phyloP scores from a whole-genome alignment of 30 jellyfish, hydroid and myxozoan genomes.

The Cassiopea xamachana region DNA sequence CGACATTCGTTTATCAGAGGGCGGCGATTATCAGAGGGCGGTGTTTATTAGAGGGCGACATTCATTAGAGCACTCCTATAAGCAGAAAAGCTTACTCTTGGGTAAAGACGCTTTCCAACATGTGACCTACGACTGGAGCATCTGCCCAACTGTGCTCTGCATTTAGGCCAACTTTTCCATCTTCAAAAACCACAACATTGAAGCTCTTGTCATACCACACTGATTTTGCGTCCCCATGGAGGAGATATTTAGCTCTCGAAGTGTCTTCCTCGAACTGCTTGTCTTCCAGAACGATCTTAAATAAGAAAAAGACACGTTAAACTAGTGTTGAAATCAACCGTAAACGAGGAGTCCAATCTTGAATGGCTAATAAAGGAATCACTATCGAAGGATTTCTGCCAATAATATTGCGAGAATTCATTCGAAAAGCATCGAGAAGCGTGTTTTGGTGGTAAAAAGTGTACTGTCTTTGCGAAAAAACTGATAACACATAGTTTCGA shows the following conservation, averaged over 20 bases:
- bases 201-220: slow-evolving; percentile 94
- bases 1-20: too few relatives aligned
- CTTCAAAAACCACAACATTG: slow-evolving; percentile 82
- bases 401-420: too few relatives aligned
- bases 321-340: background rate
- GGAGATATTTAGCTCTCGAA: slow-evolving; percentile 81
- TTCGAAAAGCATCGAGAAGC: too few relatives aligned
- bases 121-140: slow-evolving; percentile 96
- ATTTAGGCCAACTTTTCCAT: slow-evolving; percentile 87
- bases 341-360: background rate
- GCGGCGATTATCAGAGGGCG: too few relatives aligned
- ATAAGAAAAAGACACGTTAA: background rate
- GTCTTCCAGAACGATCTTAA: slow-evolving; percentile 84
- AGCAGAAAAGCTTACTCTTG: slow-evolving; percentile 77
- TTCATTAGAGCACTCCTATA: too few relatives aligned
- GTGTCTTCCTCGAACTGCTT: slow-evolving; percentile 64
- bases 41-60: too few relatives aligned
- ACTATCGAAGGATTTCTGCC: background rate
- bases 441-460: too few relatives aligned
- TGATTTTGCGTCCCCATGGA: slow-evolving; percentile 94
- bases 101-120: slow-evolving; percentile 77
- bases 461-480: too few relatives aligned
- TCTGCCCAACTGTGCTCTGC: slow-evolving; percentile 99
- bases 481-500: too few relatives aligned
- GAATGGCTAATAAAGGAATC: background rate